Conservation (phyloP, 2,797 vertebrate species). For the Enteromius mattozi region DNA sequence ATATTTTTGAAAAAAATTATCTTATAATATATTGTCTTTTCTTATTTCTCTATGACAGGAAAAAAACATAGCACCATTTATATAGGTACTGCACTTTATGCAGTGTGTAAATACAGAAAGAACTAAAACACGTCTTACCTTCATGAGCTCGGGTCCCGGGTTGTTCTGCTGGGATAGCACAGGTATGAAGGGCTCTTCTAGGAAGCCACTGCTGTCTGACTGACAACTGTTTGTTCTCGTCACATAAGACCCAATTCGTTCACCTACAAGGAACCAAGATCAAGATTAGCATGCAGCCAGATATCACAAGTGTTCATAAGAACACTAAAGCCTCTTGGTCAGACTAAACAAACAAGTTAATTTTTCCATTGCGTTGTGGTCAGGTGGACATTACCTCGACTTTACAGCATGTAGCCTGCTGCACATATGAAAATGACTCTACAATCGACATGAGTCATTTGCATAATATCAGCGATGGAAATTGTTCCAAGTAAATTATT, state of each 20-base stretch:
- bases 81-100: neutral
- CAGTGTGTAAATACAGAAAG: neutral
- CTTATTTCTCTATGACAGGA: neutral
- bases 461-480: slow-evolving; percentile 48
- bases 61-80: neutral
- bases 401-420: slow-evolving; percentile 16
- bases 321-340: slow-evolving; percentile 24
- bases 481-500: slow-evolving; percentile 33
- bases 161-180: slow-evolving; percentile 62
- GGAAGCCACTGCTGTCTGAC: slow-evolving; percentile 86
- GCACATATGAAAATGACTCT: slow-evolving; percentile 46
- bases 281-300: neutral
- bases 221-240: slow-evolving; percentile 82
- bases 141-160: slow-evolving; percentile 70
- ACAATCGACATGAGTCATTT: slow-evolving; percentile 36
- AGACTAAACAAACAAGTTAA: slow-evolving; percentile 28
- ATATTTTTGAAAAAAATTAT: neutral
- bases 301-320: neutral
- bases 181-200: slow-evolving; percentile 79
- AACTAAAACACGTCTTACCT: slow-evolving; percentile 61
- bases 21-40: neutral
- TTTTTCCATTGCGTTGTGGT: slow-evolving; percentile 13
- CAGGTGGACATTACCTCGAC: slow-evolving; percentile 13
- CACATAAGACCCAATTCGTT: slow-evolving; percentile 47
- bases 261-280: slow-evolving; percentile 48